Evolutionary conservation across 2,888 invertebrate species (phyloP).

Genomic region (Sceliomorpha sp.): DNA sequence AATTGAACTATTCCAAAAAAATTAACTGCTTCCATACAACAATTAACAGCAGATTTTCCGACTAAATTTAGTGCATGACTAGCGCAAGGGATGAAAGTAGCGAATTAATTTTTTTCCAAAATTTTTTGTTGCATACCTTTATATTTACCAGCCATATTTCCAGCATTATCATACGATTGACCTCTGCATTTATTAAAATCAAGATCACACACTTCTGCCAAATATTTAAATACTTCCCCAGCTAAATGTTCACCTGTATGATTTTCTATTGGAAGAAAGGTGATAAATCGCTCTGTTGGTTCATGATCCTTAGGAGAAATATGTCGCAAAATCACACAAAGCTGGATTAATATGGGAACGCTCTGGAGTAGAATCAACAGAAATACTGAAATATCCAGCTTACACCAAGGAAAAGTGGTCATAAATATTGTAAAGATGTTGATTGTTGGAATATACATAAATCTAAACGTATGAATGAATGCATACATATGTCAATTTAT

Average conservation of each 20-base stretch:
- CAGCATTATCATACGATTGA: too few relatives aligned
- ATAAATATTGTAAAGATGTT: too few relatives aligned
- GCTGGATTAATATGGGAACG: constrained; percentile 30
- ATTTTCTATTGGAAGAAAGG: constrained; percentile 4
- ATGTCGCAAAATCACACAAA: constrained; percentile 28
- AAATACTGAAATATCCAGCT: constrained; percentile 27
- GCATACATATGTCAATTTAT: too few relatives aligned
- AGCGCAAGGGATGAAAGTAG: constrained; percentile 56
- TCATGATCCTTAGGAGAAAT: constrained; percentile 22
- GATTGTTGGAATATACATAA: too few relatives aligned
- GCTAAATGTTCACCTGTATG: constrained; percentile 15
- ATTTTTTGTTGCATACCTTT: too few relatives aligned
- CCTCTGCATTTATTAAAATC: constrained; percentile 23
- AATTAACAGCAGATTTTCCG: constrained; percentile 42
- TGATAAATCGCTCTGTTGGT: constrained; percentile 27
- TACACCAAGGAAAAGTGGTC: too few relatives aligned
- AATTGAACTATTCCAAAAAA: too few relatives aligned
- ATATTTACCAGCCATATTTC: too few relatives aligned
- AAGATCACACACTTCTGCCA: constrained; percentile 6
- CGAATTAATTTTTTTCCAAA: too few relatives aligned
- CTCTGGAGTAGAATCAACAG: constrained; percentile 59
- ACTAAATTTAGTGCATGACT: constrained; percentile 54
- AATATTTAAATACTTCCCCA: constrained; percentile 8
- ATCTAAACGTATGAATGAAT: too few relatives aligned
- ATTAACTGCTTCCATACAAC: constrained; percentile 38